These are phyloP conservation scores for Setipinna tenuifilis DNA, from an alignment of 2,797 vertebrate genomes.

Conservation along the genomic window DNA sequence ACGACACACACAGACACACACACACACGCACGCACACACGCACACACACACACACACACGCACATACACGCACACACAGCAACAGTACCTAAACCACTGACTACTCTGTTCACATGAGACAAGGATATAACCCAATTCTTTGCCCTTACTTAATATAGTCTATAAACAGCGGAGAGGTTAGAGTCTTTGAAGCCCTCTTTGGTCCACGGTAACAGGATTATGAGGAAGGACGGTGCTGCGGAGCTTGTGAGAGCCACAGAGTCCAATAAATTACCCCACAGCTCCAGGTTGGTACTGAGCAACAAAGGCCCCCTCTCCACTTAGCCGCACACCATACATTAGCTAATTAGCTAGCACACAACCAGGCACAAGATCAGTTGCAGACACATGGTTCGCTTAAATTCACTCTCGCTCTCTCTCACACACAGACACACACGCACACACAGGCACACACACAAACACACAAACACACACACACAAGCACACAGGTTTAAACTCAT, in stretches of 20 bases:
- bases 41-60: conserved; percentile 9
- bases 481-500: neutral
- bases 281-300: neutral
- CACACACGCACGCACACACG: neutral
- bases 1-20: conserved; percentile 8
- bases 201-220: neutral
- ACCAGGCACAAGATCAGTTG: neutral
- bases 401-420: neutral
- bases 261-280: neutral
- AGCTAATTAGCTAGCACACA: conserved; percentile 5
- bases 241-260: neutral
- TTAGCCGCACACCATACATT: neutral
- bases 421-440: too few relatives aligned
- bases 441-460: too few relatives aligned
- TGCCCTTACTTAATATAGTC: neutral
- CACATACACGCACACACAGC: neutral
- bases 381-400: neutral
- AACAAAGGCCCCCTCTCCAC: neutral
- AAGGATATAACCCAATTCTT: neutral
- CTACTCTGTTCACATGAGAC: neutral
- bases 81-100: neutral
- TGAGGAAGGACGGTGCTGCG: neutral
- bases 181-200: neutral
- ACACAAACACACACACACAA: too few relatives aligned
- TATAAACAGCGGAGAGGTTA: neutral